Percentiles rank a stretch among this genome's conserved stretches.
Conservation (phyloP, 2,797 vertebrate species). For the Neosilurus hyrtlii region DNA sequence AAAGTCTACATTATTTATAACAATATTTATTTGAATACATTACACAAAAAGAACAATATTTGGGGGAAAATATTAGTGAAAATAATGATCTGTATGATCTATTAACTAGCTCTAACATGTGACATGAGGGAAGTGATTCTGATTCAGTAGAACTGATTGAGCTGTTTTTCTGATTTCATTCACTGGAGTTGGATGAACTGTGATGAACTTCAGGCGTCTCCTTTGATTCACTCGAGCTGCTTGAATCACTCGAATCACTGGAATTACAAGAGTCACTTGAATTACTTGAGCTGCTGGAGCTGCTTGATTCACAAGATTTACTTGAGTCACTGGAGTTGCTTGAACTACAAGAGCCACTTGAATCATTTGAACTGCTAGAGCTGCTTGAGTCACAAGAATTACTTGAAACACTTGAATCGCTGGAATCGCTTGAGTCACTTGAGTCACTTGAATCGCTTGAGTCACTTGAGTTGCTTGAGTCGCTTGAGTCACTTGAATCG, state of each 20-base stretch:
- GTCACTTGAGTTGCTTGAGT: constrained; percentile 8
- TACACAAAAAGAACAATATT: not conserved
- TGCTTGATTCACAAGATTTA: constrained; percentile 8
- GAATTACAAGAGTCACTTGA: constrained; percentile 34
- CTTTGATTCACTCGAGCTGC: constrained; percentile 22
- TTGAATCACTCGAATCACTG: constrained; percentile 20
- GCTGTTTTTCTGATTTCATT: not conserved
- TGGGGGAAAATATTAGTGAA: not conserved
- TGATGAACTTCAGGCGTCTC: not conserved
- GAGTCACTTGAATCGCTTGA: constrained; percentile 29
- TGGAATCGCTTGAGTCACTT: not conserved
- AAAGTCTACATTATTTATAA: constrained; percentile 5
- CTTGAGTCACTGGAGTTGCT: constrained; percentile 26
- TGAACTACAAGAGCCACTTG: constrained; percentile 7
- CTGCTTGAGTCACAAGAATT: constrained; percentile 14
- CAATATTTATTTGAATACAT: constrained; percentile 17
- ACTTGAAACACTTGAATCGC: constrained; percentile 26
- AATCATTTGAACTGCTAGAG: constrained; percentile 15
- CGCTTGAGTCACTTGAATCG: constrained; percentile 12
- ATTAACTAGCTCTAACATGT: not conserved
- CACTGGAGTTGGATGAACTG: constrained; percentile 23
- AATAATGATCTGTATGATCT: not conserved
- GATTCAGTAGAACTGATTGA: not conserved
- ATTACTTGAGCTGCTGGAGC: constrained; percentile 1
- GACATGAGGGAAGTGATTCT: not conserved